phyloP scores from a whole-genome alignment of 2,888 invertebrate genomes.

The Bombylius major region DNA sequence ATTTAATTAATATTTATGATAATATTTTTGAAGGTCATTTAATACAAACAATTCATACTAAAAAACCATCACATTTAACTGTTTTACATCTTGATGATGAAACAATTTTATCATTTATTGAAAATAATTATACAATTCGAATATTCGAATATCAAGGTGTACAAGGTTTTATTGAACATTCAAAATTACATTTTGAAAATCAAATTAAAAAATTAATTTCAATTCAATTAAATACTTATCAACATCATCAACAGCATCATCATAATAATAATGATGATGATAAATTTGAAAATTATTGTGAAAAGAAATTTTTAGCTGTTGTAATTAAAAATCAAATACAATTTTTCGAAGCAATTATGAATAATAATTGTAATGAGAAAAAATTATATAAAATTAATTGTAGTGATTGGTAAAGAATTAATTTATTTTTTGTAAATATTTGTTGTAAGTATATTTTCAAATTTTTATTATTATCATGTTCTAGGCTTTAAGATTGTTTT shows the following conservation, averaged over 20 bases:
- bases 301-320: constrained; percentile 19
- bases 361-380: constrained; percentile 15
- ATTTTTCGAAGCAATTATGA: constrained; percentile 25
- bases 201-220: constrained; percentile 19
- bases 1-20: constrained; percentile 38
- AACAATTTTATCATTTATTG: constrained; percentile 40
- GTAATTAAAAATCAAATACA: constrained; percentile 15
- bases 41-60: constrained; percentile 40
- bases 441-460: too few relatives aligned
- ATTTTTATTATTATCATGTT: too few relatives aligned
- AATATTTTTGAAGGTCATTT: constrained; percentile 36
- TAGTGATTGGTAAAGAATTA: not conserved
- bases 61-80: constrained; percentile 38
- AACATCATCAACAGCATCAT: constrained; percentile 2
- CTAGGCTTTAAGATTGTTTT: too few relatives aligned
- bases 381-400: not conserved
- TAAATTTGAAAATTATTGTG: constrained; percentile 1
- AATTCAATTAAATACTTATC: constrained; percentile 11
- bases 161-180: constrained; percentile 30
- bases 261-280: constrained; percentile 1
- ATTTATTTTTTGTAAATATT: too few relatives aligned
- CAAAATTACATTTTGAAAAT: constrained; percentile 16
- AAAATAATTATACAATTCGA: constrained; percentile 25
- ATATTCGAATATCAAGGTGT: constrained; percentile 30
- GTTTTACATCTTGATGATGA: constrained; percentile 35